Percentiles rank a stretch among this genome's conserved stretches.
These are phyloP conservation scores for Periparus ater DNA, from an alignment of 2,797 vertebrate species.

Conservation along the genomic window DNA sequence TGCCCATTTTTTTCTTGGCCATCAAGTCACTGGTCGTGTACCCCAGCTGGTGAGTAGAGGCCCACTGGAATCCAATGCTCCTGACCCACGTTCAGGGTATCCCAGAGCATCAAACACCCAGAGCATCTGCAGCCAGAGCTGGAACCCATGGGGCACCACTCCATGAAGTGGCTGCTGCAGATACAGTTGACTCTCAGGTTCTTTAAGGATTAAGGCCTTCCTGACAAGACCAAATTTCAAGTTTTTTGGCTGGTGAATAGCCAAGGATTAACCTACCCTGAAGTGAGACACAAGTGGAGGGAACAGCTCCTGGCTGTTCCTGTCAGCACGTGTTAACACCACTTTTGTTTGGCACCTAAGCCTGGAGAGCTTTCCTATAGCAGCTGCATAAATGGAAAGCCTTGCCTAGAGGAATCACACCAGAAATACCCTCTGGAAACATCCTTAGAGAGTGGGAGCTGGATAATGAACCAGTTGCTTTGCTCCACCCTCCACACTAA, in stretches of 20 bases:
- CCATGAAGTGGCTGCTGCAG: neutral
- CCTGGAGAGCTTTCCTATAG: neutral
- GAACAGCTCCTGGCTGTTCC: neutral
- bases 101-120: neutral
- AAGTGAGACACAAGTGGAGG: neutral
- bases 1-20: neutral
- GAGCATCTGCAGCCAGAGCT: neutral
- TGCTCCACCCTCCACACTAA: neutral
- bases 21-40: neutral
- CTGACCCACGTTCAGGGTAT: neutral
- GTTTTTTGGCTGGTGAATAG: neutral
- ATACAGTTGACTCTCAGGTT: neutral
- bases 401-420: neutral
- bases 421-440: neutral
- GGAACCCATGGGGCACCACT: neutral
- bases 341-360: neutral
- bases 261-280: neutral
- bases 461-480: accelerated
- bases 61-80: neutral
- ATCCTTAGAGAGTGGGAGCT: neutral
- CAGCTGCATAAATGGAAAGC: neutral
- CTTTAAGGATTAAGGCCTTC: neutral
- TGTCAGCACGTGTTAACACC: neutral
- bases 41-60: neutral
- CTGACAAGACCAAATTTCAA: neutral